Evolutionary conservation across 2,113 vertebrate species (phyloP).

Genomic region (Corythaixoides concolor): DNA sequence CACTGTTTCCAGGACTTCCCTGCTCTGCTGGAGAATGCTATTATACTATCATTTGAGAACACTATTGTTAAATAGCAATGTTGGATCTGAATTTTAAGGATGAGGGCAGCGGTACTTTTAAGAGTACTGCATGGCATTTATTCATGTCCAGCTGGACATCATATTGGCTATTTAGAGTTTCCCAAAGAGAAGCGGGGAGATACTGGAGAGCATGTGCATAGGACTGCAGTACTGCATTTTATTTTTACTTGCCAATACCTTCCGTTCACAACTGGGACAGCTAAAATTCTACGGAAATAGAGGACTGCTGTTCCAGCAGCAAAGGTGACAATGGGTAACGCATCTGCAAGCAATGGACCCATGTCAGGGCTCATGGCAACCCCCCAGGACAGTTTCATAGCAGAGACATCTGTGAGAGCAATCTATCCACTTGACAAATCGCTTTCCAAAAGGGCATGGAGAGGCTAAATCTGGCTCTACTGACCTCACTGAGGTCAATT

Average conservation of each 20-base stretch:
- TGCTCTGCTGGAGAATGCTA: background rate
- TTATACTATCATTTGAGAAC: background rate
- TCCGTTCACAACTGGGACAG: background rate
- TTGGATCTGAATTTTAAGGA: background rate
- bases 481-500: background rate
- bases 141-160: background rate
- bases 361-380: background rate
- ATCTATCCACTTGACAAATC: background rate
- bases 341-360: background rate
- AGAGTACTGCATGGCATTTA: background rate
- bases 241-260: background rate
- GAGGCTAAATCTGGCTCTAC: background rate
- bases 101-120: background rate
- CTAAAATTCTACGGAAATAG: background rate
- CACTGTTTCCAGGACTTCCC: background rate
- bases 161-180: background rate
- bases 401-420: background rate
- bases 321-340: background rate
- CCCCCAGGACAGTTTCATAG: background rate
- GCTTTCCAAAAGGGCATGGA: background rate
- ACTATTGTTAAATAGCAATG: background rate
- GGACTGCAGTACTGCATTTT: background rate
- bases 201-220: accelerated
- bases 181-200: background rate
- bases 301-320: background rate